Percentiles rank a stretch among this genome's conserved stretches.
Evolutionary conservation across 1,140 invertebrate species (phyloP).

Genomic region (honey bee (Apis mellifera)): DNA sequence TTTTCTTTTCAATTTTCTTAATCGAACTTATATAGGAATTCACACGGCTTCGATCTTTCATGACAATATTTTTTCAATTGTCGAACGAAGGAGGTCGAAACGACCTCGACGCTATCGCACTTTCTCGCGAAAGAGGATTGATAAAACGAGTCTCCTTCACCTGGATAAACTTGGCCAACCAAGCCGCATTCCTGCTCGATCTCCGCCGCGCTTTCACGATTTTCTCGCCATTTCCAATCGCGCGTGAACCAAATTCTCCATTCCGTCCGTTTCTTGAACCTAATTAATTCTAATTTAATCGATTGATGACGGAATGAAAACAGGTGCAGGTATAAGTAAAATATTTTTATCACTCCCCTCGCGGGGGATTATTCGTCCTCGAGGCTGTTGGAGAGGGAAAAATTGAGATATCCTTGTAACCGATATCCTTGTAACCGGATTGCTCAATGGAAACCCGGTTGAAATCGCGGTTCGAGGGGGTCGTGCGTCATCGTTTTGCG

Average conservation of each 20-base stretch:
- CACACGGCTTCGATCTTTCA: too few species aligned
- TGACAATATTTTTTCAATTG: too few species aligned
- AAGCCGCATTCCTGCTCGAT: not conserved
- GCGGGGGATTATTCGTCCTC: too few species aligned
- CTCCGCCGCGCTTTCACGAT: slow-evolving; percentile 27
- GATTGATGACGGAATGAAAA: too few species aligned
- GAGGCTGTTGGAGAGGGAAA: too few species aligned
- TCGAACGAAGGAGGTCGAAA: not conserved
- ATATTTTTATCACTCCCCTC: too few species aligned
- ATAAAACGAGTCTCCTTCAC: slow-evolving; percentile 47
- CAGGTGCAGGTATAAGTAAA: not conserved
- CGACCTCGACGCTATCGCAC: slow-evolving; percentile 13
- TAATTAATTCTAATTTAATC: too few species aligned
- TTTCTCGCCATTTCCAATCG: not conserved
- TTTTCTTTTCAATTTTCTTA: too few species aligned
- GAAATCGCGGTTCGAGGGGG: slow-evolving; percentile 24
- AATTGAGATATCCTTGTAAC: slow-evolving; percentile 45
- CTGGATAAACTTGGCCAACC: slow-evolving; percentile 19
- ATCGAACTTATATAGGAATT: too few species aligned
- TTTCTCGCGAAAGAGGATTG: slow-evolving; percentile 2
- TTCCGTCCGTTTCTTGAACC: too few species aligned
- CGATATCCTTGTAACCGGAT: slow-evolving; percentile 3
- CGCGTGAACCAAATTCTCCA: too few species aligned
- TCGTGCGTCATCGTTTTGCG: slow-evolving; percentile 38
- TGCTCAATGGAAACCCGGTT: slow-evolving; percentile 7